Evolutionary conservation across 2,113 vertebrate genomes (phyloP).

Genomic region (Thunnus maccoyii): DNA sequence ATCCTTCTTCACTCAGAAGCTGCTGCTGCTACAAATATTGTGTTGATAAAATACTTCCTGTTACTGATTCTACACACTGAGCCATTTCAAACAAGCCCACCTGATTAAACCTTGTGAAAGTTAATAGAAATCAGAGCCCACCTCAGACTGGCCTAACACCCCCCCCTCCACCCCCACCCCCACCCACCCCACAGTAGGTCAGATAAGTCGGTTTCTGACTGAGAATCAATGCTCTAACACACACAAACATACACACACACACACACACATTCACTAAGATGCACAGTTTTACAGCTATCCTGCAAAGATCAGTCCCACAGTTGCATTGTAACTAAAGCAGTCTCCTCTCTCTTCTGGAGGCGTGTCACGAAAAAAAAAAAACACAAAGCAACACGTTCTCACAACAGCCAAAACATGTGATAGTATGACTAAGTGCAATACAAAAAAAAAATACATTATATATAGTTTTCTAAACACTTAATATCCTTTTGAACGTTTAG

Average conservation of each 20-base stretch:
- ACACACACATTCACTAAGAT: constrained; percentile 13
- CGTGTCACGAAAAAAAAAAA: neutral
- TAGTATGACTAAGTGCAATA: constrained; percentile 96
- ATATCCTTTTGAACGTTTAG: constrained; percentile 76
- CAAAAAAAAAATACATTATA: constrained; percentile 78
- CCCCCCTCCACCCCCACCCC: too few relatives aligned
- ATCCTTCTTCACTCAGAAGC: constrained; percentile 7
- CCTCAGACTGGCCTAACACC: neutral
- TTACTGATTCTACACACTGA: neutral
- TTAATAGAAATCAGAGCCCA: constrained; percentile 1
- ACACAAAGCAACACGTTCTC: constrained; percentile 59
- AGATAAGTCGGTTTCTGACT: neutral
- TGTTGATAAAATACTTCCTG: neutral
- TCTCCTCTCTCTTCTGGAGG: constrained; percentile 33
- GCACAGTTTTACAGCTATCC: constrained; percentile 48
- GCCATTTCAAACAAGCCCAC: constrained; percentile 16
- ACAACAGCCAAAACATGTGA: constrained; percentile 84
- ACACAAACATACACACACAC: constrained; percentile 23
- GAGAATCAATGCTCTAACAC: constrained; percentile 12
- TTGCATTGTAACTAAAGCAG: constrained; percentile 44
- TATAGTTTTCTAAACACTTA: constrained; percentile 85
- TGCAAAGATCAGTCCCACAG: constrained; percentile 39
- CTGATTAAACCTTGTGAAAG: neutral
- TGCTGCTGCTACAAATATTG: constrained; percentile 27
- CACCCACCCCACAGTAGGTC: too few relatives aligned